phyloP scores from a whole-genome alignment of 2,113 vertebrate species.

The Eulemur macaco region DNA sequence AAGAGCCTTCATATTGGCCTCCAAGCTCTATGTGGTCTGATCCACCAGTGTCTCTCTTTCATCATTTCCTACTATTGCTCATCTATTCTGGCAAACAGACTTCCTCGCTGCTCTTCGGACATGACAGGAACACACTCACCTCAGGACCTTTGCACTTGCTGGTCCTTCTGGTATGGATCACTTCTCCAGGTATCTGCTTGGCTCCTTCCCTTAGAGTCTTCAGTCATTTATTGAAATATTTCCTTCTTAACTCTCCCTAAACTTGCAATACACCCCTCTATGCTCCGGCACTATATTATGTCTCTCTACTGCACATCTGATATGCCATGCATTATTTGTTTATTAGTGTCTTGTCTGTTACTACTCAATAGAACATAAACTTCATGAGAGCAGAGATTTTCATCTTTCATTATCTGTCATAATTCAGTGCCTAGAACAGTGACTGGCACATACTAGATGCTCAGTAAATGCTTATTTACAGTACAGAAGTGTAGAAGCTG shows the following conservation, averaged over 20 bases:
- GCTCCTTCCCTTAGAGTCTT: background rate
- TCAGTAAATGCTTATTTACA: background rate
- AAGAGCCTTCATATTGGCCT: background rate
- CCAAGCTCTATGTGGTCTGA: background rate
- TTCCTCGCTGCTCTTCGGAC: background rate
- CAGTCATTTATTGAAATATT: background rate
- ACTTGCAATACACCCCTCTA: background rate
- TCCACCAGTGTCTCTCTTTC: background rate
- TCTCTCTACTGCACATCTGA: background rate
- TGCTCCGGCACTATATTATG: background rate
- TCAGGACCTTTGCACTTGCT: background rate
- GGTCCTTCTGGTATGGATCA: background rate
- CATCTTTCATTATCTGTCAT: background rate
- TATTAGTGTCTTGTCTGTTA: background rate
- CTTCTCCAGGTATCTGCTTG: background rate
- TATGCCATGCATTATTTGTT: background rate
- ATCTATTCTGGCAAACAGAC: background rate
- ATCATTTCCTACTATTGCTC: background rate
- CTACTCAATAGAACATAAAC: background rate
- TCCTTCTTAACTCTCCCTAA: background rate
- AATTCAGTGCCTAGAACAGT: background rate
- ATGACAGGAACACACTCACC: background rate
- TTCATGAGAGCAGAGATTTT: background rate
- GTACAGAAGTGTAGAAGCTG: background rate
- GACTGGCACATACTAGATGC: background rate